These are phyloP conservation scores for Florisuga fusca DNA, from an alignment of 2,797 vertebrate species.

Conservation along the genomic window DNA sequence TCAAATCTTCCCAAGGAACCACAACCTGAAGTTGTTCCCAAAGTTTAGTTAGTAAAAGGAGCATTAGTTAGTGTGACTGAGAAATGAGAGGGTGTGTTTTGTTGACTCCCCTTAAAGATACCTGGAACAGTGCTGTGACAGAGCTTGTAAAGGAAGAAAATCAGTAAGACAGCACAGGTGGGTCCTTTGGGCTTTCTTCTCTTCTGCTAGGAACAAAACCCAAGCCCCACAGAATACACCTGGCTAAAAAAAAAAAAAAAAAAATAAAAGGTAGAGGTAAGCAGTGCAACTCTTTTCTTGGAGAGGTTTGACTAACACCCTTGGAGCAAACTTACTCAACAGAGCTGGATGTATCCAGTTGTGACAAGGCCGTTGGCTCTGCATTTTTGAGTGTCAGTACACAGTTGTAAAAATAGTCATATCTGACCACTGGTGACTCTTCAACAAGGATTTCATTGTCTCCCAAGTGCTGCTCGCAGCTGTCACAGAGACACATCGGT, in stretches of 20 bases:
- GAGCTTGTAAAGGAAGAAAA: neutral
- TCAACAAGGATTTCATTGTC: slow-evolving; percentile 20
- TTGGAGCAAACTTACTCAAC: neutral
- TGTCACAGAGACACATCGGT: neutral
- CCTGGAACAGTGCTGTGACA: neutral
- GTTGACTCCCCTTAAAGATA: neutral
- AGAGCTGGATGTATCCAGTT: neutral
- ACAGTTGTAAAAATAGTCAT: neutral
- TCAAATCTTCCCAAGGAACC: neutral
- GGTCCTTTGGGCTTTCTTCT: neutral
- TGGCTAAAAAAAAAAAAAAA: neutral
- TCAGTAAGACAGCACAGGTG: accelerated
- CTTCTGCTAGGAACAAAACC: neutral
- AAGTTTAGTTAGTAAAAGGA: neutral
- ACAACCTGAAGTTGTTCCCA: neutral
- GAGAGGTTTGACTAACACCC: neutral
- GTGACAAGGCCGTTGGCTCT: neutral
- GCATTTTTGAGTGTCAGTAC: neutral
- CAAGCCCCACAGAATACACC: neutral
- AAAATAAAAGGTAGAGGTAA: neutral
- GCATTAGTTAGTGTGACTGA: neutral
- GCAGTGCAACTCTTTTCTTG: accelerated
- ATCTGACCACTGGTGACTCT: neutral
- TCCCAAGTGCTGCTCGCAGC: neutral
- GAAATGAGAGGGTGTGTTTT: neutral